Evolutionary conservation across 2,888 invertebrate species (phyloP), one percentile per base, ranked within the genome.

Genomic region (Eristalinus aeneus): DNA sequence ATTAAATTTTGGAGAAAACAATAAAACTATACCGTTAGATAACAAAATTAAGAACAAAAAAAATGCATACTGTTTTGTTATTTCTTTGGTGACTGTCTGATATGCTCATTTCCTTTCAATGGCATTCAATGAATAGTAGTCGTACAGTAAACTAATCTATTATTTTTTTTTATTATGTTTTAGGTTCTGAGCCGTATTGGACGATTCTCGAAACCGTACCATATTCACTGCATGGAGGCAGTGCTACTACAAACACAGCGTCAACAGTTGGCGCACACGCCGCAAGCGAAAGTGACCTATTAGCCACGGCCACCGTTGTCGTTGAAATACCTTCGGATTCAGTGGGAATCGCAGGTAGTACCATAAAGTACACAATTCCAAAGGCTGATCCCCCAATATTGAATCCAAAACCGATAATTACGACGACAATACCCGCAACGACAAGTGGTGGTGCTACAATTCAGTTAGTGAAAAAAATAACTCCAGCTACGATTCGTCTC

Each of bases 191-290:
- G 88, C 92, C 92, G 60, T 92, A 92, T 78, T 92, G 92, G 92
- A 92, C 92, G 11, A 92, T 92, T 53, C 75, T 92, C 75, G 92
- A 92, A 80, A 91, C 92, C 1, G 92, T 92, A 75, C 92, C 92
- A 3, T 92, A 92, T 64, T 90, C 92, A 3, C 83, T 92, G 60
- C 90, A 91, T 20, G 89, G 88, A 56, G 87, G 87, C 20, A 88
- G 77, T 74, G 46, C 71, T 6, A 76, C 88, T 11, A 72, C 88
- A 2, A 88, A 88, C 34, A 82, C 86, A 5, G 46, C 87, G 6
- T 89, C 87, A 61, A 88, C 88, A 86, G 75, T 73, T 54, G 76
- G 31, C 5, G 76, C 72, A 46, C 69, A 77, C 75, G 88, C 67
- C 46, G 88, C 75, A 61, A 79, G 85, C 31, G 85, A 90, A 0